Evolutionary conservation across 2,797 vertebrate species (phyloP), one percentile per base, ranked within the genome.

Genomic region (Etheostoma nigrum): DNA sequence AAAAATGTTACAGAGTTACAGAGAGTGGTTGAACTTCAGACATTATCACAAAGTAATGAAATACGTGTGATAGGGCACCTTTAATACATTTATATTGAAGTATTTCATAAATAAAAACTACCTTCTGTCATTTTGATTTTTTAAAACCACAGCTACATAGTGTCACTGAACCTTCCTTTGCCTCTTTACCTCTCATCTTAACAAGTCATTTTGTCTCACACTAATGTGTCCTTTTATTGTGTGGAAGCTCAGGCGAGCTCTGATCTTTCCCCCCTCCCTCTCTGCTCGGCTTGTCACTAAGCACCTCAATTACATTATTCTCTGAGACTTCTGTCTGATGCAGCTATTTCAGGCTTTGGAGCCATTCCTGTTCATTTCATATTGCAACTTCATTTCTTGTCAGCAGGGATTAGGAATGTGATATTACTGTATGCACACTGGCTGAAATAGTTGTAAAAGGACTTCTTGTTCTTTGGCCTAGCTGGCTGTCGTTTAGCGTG

Each of bases 261-360:
- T 81, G 79, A 86, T 79, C 78, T 68, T 57, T 36, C 60, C 68
- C 54, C 70, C 69, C 54, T 54, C 42, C 69, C 64, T 52, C 33
- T 53, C 27, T 13, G 25, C 74, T 81, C 53, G 6, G 44, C 83
- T 76, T 84, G 82, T 87, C 82, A 85, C 82, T 75, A 80, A 90
- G 72, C 80, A 82, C 76, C 81, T 75, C 75, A 85, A 80, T 88
- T 82, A 85, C 83, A 85, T 92, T 91, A 86, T 81, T 90, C 88
- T 87, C 82, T 2, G 51, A 76, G 83, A 78, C 71, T 84, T 79
- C 72, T 77, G 84, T 88, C 85, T 88, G 84, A 83, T 84, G 83
- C 55, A 21, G 83, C 91, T 92, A 92, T 91, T 93, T 91, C 68
- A 74, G 88, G 86, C 78, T 74, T 66, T 60, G 74, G 67, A 83